Percentiles rank a stretch among this genome's conserved stretches.
These are phyloP conservation scores for Orussus abietinus DNA, from an alignment of 1,140 invertebrate species.

Conservation along the genomic window DNA sequence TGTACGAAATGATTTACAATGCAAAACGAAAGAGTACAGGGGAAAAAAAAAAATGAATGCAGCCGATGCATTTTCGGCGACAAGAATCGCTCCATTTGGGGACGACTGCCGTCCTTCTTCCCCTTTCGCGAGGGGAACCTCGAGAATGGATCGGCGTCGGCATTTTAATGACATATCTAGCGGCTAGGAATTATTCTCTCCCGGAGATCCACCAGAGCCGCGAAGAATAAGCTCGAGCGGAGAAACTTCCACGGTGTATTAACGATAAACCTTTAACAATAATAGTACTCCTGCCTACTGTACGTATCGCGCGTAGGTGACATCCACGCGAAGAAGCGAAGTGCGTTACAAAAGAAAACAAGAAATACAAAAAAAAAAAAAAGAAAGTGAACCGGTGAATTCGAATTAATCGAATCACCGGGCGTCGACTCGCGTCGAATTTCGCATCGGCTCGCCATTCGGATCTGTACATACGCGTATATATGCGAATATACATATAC, in stretches of 20 bases:
- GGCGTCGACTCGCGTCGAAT: too few relatives aligned
- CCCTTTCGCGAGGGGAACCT: too few relatives aligned
- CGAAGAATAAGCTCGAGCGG: conserved; percentile 13
- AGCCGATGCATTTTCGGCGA: conserved; percentile 11
- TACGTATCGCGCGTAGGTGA: conserved; percentile 14
- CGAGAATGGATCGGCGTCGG: too few relatives aligned
- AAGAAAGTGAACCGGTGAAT: too few relatives aligned
- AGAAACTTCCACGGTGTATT: conserved; percentile 5
- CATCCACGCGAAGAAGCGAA: conserved; percentile 5
- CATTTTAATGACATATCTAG: conserved; percentile 18
- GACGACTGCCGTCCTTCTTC: conserved; percentile 1
- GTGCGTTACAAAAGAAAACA: conserved; percentile 2
- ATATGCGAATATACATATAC: too few relatives aligned
- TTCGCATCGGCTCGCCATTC: too few relatives aligned
- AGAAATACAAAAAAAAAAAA: conserved; percentile 1
- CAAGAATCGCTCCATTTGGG: conserved; percentile 8
- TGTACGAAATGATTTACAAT: conserved; percentile 3
- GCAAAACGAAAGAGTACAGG: conserved; percentile 1
- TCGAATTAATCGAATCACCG: too few relatives aligned
- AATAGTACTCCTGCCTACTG: conserved; percentile 14
- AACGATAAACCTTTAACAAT: conserved; percentile 13
- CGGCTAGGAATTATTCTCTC: too few relatives aligned
- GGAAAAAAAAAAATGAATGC: conserved; percentile 6
- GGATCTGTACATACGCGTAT: too few relatives aligned
- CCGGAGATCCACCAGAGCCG: too few relatives aligned